phyloP scores from a whole-genome alignment of 2,888 invertebrate species.

The Drosophila nr. perissopoda region DNA sequence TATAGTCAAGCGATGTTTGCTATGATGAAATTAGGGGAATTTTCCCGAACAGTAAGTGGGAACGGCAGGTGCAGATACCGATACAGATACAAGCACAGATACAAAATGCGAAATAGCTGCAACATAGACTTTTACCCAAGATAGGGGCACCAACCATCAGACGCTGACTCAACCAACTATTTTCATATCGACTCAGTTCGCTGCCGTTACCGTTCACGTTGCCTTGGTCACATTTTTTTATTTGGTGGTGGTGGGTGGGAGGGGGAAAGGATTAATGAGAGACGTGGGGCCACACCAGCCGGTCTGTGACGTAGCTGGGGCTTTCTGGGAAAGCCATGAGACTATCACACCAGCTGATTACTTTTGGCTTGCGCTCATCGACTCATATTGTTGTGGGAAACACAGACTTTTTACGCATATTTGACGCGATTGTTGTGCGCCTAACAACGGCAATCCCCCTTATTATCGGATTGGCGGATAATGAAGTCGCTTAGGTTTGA shows the following conservation, averaged over 20 bases:
- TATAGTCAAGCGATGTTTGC: slow-evolving; percentile 11
- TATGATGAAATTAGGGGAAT: slow-evolving; percentile 32
- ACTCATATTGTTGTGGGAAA: slow-evolving; percentile 11
- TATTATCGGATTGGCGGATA: not conserved
- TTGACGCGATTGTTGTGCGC: not conserved
- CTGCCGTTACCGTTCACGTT: slow-evolving; percentile 13
- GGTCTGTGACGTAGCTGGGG: slow-evolving; percentile 47
- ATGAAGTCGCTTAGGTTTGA: not conserved
- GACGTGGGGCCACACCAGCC: slow-evolving; percentile 6
- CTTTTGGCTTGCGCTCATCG: slow-evolving; percentile 3
- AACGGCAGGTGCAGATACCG: slow-evolving; percentile 21
- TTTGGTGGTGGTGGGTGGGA: not conserved
- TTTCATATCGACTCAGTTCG: slow-evolving; percentile 24
- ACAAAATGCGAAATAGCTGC: slow-evolving; percentile 6
- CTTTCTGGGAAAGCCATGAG: slow-evolving; percentile 41
- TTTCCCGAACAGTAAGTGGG: not conserved
- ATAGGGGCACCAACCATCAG: slow-evolving; percentile 22
- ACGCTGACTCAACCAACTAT: slow-evolving; percentile 51
- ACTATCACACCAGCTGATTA: slow-evolving; percentile 15
- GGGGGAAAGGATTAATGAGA: slow-evolving; percentile 1
- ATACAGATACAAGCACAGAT: slow-evolving; percentile 5
- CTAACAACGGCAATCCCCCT: not conserved
- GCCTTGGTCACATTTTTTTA: slow-evolving; percentile 42
- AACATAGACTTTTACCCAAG: slow-evolving; percentile 27
- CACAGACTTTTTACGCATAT: not conserved